A percentile compares a stretch with the other conserved stretches of the same genome.
These are phyloP conservation scores for Pseudocheirus occidentalis DNA, from an alignment of 2,797 vertebrate genomes.

Conservation along the genomic window DNA sequence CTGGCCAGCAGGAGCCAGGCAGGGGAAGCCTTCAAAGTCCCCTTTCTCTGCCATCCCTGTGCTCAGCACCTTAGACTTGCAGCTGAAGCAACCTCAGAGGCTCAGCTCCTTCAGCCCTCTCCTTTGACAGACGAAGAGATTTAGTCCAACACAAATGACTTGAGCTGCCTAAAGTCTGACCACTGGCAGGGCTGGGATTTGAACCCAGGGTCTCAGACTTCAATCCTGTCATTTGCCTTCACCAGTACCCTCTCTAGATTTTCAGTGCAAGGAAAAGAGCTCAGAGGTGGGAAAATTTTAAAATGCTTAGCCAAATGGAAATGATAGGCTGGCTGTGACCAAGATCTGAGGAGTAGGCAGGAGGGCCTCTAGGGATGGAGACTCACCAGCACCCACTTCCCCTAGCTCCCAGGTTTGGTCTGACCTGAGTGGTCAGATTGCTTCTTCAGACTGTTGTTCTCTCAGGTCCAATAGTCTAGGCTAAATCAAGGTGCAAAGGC, in stretches of 20 bases:
- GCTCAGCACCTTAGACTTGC: background rate
- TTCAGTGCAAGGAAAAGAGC: too few relatives aligned
- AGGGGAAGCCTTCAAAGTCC: background rate
- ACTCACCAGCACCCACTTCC: background rate
- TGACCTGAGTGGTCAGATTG: too few relatives aligned
- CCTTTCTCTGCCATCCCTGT: background rate
- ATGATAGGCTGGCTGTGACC: background rate
- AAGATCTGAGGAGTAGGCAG: background rate
- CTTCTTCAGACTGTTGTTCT: background rate
- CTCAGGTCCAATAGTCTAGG: background rate
- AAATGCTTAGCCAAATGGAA: background rate
- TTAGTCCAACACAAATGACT: background rate
- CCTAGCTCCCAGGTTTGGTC: background rate
- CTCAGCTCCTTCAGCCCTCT: too few relatives aligned
- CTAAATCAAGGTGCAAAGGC: background rate
- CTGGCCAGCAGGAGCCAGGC: background rate
- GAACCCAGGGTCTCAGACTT: background rate
- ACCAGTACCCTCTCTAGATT: background rate
- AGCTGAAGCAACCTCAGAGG: too few relatives aligned
- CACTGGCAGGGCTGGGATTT: background rate
- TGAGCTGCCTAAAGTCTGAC: too few relatives aligned
- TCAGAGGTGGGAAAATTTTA: background rate
- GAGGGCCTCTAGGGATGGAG: background rate
- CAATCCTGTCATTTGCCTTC: background rate
- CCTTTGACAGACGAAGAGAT: background rate